Base-by-base conservation (phyloP, 2,888 invertebrate genomes). In the Dryocosmus kuriphilus region DNA sequence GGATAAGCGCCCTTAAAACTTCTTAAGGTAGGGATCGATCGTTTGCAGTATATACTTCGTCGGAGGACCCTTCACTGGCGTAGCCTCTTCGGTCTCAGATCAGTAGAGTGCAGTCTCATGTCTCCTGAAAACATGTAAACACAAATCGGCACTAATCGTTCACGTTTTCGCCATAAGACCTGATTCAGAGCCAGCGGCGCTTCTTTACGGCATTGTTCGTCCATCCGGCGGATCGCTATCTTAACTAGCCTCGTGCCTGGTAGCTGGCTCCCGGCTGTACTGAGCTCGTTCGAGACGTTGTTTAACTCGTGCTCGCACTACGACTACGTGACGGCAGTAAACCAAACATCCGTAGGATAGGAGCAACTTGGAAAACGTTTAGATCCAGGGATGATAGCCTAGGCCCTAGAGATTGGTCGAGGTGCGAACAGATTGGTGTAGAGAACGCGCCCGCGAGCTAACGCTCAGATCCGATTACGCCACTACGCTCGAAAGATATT, bases 131-230 rank as follows among this genome's bases (percentile, higher is more conserved):
- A 82, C 85, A 80, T 88, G 88, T 89, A 88, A 89, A 90, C 89
- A 88, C 86, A 85, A 87, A 85, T 87, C 85, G 86, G 83, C 88
- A 85, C 90, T 90, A 90, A 90, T 90, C 90, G 90, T 90, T 90
- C 90, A 90, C 90, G 90, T 90, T 90, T 90, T 90, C 87, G 89
- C 90, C 89, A 90, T 90, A 90, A 90, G 86, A 83, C 82, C 86
- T 88, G 89, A 88, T 89, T 89, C 89, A 87, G 85, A 83, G 83
- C 80, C 85, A 84, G 84, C 85, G 85, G 83, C 83, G 86, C 87
- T 89, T 89, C 88, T 90, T 90, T 90, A 88, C 87, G 88, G 87
- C 87, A 89, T 90, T 90, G 90, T 90, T 89, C 88, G 82, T 83
- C 81, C 85, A 83, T 86, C 86, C 85, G 82, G 84, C 83, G 90